Evolutionary conservation across 2,888 invertebrate genomes (phyloP).

Genomic region (Siphlonurus alternatus): DNA sequence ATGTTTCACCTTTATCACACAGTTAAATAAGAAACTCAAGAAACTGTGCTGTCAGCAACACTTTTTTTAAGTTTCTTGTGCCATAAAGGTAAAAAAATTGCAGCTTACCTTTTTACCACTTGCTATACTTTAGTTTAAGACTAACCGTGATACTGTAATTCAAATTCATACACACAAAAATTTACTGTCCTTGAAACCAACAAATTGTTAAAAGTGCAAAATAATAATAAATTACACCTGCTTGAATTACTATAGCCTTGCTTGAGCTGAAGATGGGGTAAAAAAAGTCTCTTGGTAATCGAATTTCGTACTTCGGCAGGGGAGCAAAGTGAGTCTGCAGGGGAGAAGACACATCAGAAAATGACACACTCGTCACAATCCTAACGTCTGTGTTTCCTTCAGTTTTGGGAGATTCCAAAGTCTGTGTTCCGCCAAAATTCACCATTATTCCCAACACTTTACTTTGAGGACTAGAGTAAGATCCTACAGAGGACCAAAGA

Average conservation of each 20-base stretch:
- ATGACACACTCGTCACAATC: slow-evolving; percentile 27
- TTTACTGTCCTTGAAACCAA: too few relatives aligned
- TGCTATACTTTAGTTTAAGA: too few relatives aligned
- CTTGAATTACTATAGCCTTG: slow-evolving; percentile 15
- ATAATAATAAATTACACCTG: too few relatives aligned
- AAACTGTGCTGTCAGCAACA: too few relatives aligned
- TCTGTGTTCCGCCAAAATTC: not conserved
- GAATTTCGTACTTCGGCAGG: slow-evolving; percentile 44
- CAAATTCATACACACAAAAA: too few relatives aligned
- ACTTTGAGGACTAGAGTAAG: not conserved
- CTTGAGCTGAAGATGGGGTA: slow-evolving; percentile 39
- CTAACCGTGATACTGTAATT: too few relatives aligned
- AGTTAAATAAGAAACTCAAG: too few relatives aligned
- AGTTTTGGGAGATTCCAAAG: not conserved
- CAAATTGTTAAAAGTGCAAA: too few relatives aligned
- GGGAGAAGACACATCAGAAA: slow-evolving; percentile 32
- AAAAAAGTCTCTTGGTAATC: slow-evolving; percentile 55
- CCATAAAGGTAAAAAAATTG: too few relatives aligned
- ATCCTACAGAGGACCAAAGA: not conserved
- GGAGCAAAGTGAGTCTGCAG: slow-evolving; percentile 34
- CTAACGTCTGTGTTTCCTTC: slow-evolving; percentile 16
- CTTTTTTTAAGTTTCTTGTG: too few relatives aligned
- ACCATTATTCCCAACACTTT: not conserved
- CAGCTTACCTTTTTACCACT: too few relatives aligned
- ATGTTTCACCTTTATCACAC: too few relatives aligned